Percentiles rank a stretch among this genome's conserved stretches.
phyloP scores from a whole-genome alignment of 2,797 vertebrate genomes.

The Chiroxiphia lanceolata region DNA sequence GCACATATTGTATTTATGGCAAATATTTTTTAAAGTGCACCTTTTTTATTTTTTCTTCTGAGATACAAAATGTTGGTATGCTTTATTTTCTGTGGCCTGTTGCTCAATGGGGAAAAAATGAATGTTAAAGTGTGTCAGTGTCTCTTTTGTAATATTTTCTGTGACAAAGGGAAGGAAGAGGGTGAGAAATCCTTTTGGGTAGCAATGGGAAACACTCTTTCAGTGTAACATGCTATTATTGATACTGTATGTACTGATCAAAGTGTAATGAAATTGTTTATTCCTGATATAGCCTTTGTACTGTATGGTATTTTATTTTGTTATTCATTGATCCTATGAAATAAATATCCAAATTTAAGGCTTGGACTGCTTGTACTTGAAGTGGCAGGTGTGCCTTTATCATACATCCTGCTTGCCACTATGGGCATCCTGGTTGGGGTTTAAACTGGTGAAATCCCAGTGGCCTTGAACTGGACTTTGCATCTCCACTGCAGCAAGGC shows the following conservation, averaged over 20 bases:
- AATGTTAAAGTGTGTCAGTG: constrained; percentile 14
- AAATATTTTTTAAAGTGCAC: constrained; percentile 23
- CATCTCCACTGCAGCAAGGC: neutral
- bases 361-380: neutral
- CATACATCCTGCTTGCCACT: neutral
- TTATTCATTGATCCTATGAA: constrained; percentile 49
- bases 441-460: neutral
- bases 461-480: neutral
- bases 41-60: neutral
- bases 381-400: neutral
- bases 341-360: constrained; percentile 53
- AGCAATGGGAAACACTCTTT: constrained; percentile 32
- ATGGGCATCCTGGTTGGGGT: neutral
- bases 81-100: constrained; percentile 57
- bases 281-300: constrained; percentile 58
- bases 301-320: constrained; percentile 50
- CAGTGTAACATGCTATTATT: neutral
- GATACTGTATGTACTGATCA: constrained; percentile 44
- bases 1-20: constrained; percentile 27
- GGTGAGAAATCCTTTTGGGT: neutral
- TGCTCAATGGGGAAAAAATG: neutral
- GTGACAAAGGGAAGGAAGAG: constrained; percentile 29
- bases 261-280: constrained; percentile 37
- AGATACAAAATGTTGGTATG: constrained; percentile 3
- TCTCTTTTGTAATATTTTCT: constrained; percentile 19